Percentiles rank a stretch among this genome's conserved stretches.
Conservation (phyloP, 1,140 invertebrate species). For the Chlorops oryzae region DNA sequence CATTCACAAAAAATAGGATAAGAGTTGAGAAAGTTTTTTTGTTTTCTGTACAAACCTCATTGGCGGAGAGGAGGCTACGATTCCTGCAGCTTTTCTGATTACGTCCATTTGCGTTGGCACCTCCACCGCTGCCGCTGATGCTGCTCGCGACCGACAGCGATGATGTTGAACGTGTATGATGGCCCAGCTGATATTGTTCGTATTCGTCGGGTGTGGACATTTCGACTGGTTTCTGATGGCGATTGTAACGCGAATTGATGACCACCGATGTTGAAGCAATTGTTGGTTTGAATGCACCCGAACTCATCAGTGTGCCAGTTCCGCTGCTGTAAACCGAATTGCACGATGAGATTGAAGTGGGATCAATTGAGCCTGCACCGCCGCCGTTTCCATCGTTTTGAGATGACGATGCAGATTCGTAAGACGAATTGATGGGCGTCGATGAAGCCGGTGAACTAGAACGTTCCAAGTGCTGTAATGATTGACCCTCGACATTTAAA, state of each 20-base stretch:
- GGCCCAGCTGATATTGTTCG: constrained; percentile 31
- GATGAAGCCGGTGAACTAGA: constrained; percentile 17
- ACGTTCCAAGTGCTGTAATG: constrained; percentile 11
- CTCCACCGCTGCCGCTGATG: constrained; percentile 22
- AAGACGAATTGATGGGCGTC: constrained; percentile 26
- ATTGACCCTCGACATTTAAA: constrained; percentile 31
- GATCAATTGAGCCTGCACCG: constrained; percentile 19
- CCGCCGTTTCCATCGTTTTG: constrained; percentile 11
- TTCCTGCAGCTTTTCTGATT: constrained; percentile 4
- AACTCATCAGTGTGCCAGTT: constrained; percentile 14
- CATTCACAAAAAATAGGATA: too few relatives aligned
- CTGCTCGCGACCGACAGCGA: constrained; percentile 25
- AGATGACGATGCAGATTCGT: constrained; percentile 30
- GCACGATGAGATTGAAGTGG: constrained; percentile 24
- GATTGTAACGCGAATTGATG: constrained; percentile 23
- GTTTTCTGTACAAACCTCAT: constrained; percentile 34
- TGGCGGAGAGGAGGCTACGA: constrained; percentile 10
- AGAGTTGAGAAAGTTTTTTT: too few relatives aligned
- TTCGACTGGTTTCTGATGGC: constrained; percentile 23
- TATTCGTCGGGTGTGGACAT: constrained; percentile 30
- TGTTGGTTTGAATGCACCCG: neutral
- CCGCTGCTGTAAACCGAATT: constrained; percentile 28
- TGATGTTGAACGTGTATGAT: constrained; percentile 27
- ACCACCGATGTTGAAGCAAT: constrained; percentile 1
- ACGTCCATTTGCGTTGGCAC: constrained; percentile 6